phyloP scores from a whole-genome alignment of 2,797 vertebrate genomes.

The Molossus alvarezi region DNA sequence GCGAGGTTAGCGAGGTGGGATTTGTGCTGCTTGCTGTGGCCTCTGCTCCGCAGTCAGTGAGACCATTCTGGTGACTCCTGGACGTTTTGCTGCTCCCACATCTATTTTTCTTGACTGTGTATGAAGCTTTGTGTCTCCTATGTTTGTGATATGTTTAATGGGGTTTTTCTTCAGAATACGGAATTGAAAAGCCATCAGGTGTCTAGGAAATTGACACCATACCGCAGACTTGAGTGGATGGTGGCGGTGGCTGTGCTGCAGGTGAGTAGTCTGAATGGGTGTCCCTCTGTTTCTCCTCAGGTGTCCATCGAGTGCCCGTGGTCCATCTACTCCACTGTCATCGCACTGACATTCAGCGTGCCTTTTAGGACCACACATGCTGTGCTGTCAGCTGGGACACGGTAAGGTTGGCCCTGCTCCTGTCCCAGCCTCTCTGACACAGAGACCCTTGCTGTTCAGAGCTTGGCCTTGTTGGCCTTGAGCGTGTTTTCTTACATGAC shows the following conservation, averaged over 20 bases:
- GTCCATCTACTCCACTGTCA: constrained; percentile 98
- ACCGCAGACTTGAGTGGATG: not conserved
- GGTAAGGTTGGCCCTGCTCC: constrained; percentile 89
- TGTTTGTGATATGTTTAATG: not conserved
- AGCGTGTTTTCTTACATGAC: not conserved
- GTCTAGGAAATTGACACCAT: not conserved
- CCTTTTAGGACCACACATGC: constrained; percentile 97
- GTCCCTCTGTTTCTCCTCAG: constrained; percentile 87
- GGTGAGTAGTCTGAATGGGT: not conserved
- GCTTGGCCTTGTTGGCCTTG: not conserved
- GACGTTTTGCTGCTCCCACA: accelerated
- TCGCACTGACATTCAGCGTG: constrained; percentile 97
- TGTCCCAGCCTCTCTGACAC: not conserved
- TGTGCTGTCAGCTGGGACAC: constrained; percentile 96
- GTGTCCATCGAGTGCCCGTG: constrained; percentile 99
- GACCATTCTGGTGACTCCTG: not conserved
- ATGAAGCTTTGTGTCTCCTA: not conserved
- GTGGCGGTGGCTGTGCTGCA: not conserved
- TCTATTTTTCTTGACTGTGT: not conserved
- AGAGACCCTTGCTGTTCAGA: not conserved
- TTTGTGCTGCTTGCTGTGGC: accelerated
- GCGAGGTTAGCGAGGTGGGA: accelerated
- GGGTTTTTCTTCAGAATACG: not conserved
- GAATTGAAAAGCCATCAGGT: no score
- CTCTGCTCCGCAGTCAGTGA: accelerated